These are phyloP conservation scores for Hemiscyllium ocellatum DNA, from an alignment of 2,113 vertebrate species.

Conservation along the genomic window DNA sequence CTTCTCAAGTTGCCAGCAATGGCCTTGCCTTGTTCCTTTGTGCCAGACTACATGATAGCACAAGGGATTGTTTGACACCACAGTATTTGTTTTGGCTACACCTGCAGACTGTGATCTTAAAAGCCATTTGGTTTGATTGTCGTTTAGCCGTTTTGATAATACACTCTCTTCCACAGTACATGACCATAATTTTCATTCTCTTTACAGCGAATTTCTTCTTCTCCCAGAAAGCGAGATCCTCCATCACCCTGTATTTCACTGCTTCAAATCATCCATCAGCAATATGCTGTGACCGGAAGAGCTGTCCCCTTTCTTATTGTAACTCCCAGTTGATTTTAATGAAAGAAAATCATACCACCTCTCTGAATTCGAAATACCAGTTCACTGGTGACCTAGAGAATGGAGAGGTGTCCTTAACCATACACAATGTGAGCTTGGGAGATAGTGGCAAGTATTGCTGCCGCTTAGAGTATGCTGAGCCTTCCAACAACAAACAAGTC, in stretches of 20 bases:
- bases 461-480: fast-evolving
- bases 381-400: not conserved
- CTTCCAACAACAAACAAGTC: not conserved
- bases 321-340: fast-evolving
- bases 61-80: not conserved
- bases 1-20: no score
- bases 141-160: not conserved
- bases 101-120: not conserved
- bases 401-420: not conserved
- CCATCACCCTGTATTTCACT: not conserved
- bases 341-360: not conserved
- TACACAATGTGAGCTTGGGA: not conserved
- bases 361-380: not conserved
- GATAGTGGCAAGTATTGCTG: not conserved
- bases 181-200: not conserved
- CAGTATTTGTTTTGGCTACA: not conserved
- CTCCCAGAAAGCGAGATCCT: no score
- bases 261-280: fast-evolving
- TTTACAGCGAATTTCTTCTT: not conserved
- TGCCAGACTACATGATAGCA: not conserved
- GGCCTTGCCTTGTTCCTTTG: no score
- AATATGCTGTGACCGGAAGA: not conserved
- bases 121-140: not conserved
- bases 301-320: not conserved
- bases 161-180: not conserved